Percentiles rank a stretch among this genome's conserved stretches.
phyloP scores from a whole-genome alignment of 2,113 vertebrate genomes.

The Bolborhynchus lineola region DNA sequence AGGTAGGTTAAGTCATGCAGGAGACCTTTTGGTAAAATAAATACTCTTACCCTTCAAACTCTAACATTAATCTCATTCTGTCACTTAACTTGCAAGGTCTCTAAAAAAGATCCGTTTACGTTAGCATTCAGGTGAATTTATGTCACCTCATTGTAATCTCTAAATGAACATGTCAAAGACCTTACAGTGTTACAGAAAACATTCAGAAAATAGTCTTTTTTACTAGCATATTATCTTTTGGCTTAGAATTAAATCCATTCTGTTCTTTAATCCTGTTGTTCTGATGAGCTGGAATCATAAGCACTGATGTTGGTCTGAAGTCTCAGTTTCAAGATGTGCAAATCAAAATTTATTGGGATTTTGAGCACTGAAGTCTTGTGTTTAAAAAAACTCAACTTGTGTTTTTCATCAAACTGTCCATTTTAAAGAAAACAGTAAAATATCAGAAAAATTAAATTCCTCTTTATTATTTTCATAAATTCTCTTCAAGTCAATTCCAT shows the following conservation, averaged over 20 bases:
- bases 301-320: background rate
- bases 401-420: background rate
- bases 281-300: background rate
- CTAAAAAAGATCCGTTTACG: conserved; percentile 49
- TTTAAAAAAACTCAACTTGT: background rate
- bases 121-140: conserved; percentile 64
- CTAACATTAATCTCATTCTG: conserved; percentile 68
- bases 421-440: background rate
- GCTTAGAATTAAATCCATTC: conserved; percentile 59
- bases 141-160: conserved; percentile 52
- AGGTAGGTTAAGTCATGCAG: conserved; percentile 66
- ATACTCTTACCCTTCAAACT: conserved; percentile 63
- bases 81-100: conserved; percentile 53
- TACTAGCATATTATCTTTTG: conserved; percentile 35
- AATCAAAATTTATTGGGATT: background rate
- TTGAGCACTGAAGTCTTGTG: background rate
- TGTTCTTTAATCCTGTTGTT: conserved; percentile 38
- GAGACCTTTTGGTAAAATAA: conserved; percentile 57
- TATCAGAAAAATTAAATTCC: background rate
- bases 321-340: conserved; percentile 20
- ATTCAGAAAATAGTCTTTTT: conserved; percentile 61
- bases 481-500: conserved; percentile 12
- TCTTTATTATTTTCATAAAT: background rate
- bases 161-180: conserved; percentile 69
- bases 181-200: conserved; percentile 64